phyloP scores from a whole-genome alignment of 2,888 invertebrate genomes.

The Scelioninae gen. 1 region DNA sequence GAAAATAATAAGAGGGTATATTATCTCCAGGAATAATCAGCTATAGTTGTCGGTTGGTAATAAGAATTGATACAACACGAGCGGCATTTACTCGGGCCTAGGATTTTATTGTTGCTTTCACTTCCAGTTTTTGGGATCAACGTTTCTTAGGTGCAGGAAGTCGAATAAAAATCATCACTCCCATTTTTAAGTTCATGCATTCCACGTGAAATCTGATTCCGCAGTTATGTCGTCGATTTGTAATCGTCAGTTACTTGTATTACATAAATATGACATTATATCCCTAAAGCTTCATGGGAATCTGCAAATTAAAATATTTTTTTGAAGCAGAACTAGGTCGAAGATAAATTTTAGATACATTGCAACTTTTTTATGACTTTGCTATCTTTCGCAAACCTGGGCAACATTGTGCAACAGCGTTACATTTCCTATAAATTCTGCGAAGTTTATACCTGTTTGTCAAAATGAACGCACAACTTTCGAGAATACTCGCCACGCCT shows the following conservation, averaged over 20 bases:
- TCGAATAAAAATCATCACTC: constrained; percentile 21
- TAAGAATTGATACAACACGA: constrained; percentile 9
- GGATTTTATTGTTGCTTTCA: constrained; percentile 49
- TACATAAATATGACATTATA: constrained; percentile 49
- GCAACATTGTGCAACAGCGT: constrained; percentile 43
- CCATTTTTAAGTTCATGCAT: constrained; percentile 16
- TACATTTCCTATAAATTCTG: constrained; percentile 57
- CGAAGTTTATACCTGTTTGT: constrained; percentile 51
- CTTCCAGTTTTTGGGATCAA: constrained; percentile 47
- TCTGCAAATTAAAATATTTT: constrained; percentile 16
- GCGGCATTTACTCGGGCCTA: constrained; percentile 3
- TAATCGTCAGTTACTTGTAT: constrained; percentile 44
- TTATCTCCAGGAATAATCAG: constrained; percentile 23
- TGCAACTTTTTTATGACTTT: constrained; percentile 37
- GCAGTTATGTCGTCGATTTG: constrained; percentile 48
- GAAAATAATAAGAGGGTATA: background rate
- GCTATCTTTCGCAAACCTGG: constrained; percentile 22
- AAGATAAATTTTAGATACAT: constrained; percentile 35
- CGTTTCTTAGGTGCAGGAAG: constrained; percentile 37
- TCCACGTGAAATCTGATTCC: constrained; percentile 46
- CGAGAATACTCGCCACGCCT: constrained; percentile 38
- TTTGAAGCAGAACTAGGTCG: constrained; percentile 45
- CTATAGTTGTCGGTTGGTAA: constrained; percentile 13
- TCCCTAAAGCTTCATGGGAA: constrained; percentile 5
- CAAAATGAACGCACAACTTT: constrained; percentile 31